Base-by-base conservation (phyloP, 2,888 invertebrate genomes). In the Xanthostigma xanthostigma region DNA sequence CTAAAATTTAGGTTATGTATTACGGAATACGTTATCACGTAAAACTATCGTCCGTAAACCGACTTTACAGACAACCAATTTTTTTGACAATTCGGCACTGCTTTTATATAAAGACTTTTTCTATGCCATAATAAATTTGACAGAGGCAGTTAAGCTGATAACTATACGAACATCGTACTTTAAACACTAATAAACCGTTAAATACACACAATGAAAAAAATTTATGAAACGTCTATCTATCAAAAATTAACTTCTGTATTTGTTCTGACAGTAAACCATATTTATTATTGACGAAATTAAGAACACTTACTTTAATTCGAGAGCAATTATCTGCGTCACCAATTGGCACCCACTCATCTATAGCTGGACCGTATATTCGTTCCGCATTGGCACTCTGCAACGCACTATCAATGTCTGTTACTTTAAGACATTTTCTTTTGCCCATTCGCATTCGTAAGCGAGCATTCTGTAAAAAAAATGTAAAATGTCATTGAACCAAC, bases 251-350 rank as follows among this genome's bases (percentile, higher is more conserved):
- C 38, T 12, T 13, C 13, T 27, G 2, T 17, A 17, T 17, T 27
- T 27, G 5, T 27, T 27, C 54, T 48, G 55, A 50, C 51, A 56
- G 55, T 59, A 57, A 59, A 58, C 54, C 51, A 56, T 56, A 27
- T 27, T 27, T 27, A 27, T 6, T 27, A 5, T 6, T 27, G 6
- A 6, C 27, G 6, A 27, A 27, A 27, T 27, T 27, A 27, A 27
- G 27, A 27, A 17, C 33, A 42, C 42, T 12, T 17, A 42, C 42
- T n/a, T 17, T 13, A 33, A 42, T 12, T 33, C 33, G 33, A 42
- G 14, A 42, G n/a, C 33, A 14, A 27, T 11, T 42, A 42, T 42
- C 42, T 27, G 42, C 10, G n/a, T 42, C 42, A 17, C 33, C 42
- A 9, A 42, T 27, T 17, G 42, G 14, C 33, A 27, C 17, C 42